These are phyloP conservation scores for Aplidium turbinatum DNA, from an alignment of 23 tunicate genomes.

Conservation along the genomic window DNA sequence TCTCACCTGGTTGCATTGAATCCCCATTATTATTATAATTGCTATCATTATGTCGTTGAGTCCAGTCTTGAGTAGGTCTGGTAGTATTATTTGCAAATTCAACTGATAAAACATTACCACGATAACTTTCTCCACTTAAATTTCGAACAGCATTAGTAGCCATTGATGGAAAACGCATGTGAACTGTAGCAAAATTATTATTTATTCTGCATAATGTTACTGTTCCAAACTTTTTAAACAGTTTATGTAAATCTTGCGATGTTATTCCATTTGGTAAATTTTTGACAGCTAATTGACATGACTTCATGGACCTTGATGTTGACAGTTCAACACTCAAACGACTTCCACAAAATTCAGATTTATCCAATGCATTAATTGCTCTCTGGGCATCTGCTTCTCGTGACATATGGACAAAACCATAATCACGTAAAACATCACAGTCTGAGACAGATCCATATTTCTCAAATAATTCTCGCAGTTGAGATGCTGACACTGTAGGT, in stretches of 20 bases:
- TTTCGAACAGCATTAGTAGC: constrained; percentile 84
- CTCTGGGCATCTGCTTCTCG: constrained; percentile 56
- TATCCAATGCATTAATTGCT: constrained; percentile 77
- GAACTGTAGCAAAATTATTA: constrained; percentile 59
- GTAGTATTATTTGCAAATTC: constrained; percentile 59
- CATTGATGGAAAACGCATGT: constrained; percentile 93
- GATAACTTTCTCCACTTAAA: constrained; percentile 77
- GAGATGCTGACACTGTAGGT: constrained; percentile 57
- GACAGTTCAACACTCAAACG: constrained; percentile 83
- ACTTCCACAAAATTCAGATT: constrained; percentile 73
- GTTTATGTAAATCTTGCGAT: constrained; percentile 77
- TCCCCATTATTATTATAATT: too few relatives aligned
- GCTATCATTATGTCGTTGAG: too few relatives aligned
- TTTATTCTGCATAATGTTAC: constrained; percentile 77
- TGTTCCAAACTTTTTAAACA: constrained; percentile 89
- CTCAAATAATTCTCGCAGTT: constrained; percentile 82
- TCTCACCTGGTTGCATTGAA: too few relatives aligned
- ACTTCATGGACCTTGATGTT: constrained; percentile 87
- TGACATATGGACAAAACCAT: constrained; percentile 94
- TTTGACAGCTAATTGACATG: constrained; percentile 80
- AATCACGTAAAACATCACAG: constrained; percentile 86
- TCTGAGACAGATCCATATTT: constrained; percentile 87
- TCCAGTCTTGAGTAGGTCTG: too few relatives aligned
- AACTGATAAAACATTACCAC: constrained; percentile 83
- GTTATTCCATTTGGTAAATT: constrained; percentile 67